phyloP scores from a whole-genome alignment of 2,888 invertebrate species.

The Pteria penguin region DNA sequence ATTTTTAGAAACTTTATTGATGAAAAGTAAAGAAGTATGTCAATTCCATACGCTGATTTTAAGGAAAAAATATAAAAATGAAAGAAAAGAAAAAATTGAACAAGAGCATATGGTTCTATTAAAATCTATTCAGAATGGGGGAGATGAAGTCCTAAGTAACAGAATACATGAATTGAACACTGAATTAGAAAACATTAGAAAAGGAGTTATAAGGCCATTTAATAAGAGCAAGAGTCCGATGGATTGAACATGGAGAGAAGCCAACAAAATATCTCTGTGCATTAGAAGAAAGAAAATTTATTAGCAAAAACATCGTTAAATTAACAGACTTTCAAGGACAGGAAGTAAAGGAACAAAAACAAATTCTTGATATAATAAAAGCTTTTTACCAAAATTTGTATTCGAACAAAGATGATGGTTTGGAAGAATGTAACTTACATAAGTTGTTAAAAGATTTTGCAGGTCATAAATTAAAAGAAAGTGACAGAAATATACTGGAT shows the following conservation, averaged over 20 bases:
- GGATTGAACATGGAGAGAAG: conserved; percentile 9
- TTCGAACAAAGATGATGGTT: no score
- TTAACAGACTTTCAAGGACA: background rate
- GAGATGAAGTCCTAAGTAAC: no score
- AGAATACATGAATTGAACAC: background rate
- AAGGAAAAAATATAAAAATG: background rate
- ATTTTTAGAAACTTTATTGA: background rate
- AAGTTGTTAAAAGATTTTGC: no score
- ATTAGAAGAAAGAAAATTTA: conserved; percentile 13
- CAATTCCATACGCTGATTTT: no score
- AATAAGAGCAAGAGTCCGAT: background rate
- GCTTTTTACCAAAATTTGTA: background rate
- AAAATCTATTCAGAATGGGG: background rate
- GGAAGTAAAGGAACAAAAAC: background rate
- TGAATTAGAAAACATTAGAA: background rate
- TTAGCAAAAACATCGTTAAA: background rate
- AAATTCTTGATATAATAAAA: background rate
- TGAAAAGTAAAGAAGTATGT: no score
- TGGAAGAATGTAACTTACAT: no score
- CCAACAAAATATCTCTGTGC: conserved; percentile 13
- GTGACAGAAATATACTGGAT: no score
- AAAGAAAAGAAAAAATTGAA: background rate
- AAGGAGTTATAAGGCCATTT: background rate
- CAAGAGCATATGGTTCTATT: background rate
- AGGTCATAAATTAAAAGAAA: no score